phyloP scores from a whole-genome alignment of 2,113 vertebrate species.

The Notarius quadriscutis region DNA sequence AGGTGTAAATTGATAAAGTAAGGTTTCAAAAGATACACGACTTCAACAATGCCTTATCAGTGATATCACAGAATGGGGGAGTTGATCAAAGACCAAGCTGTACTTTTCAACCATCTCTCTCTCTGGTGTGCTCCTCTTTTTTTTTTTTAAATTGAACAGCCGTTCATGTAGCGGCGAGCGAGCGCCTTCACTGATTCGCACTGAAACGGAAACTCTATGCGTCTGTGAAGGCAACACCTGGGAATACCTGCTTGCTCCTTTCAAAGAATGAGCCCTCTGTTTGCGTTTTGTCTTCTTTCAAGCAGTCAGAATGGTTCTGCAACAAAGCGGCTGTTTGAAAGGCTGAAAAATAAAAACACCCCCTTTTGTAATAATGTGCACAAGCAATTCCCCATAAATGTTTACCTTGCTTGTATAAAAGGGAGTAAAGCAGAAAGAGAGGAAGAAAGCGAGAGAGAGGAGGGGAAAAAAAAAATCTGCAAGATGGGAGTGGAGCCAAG shows the following conservation, averaged over 20 bases:
- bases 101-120: not conserved
- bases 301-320: conserved; percentile 61
- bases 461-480: conserved; percentile 67
- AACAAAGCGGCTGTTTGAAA: conserved; percentile 68
- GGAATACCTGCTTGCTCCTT: conserved; percentile 67
- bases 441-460: conserved; percentile 59
- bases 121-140: too few species aligned
- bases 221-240: conserved; percentile 54
- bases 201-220: conserved; percentile 42
- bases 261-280: conserved; percentile 62
- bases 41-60: not conserved
- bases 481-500: conserved; percentile 77
- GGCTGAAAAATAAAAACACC: conserved; percentile 64
- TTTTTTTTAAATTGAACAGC: not conserved
- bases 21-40: not conserved
- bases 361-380: conserved; percentile 44
- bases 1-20: not conserved
- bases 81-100: not conserved
- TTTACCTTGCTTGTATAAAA: conserved; percentile 67
- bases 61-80: not conserved
- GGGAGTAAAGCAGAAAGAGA: conserved; percentile 66
- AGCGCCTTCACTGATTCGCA: conserved; percentile 35
- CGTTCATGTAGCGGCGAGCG: conserved; percentile 30
- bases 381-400: conserved; percentile 57
- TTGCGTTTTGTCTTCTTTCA: conserved; percentile 65